phyloP scores from a whole-genome alignment of 2,888 invertebrate genomes.

The Celastrina argiolus region DNA sequence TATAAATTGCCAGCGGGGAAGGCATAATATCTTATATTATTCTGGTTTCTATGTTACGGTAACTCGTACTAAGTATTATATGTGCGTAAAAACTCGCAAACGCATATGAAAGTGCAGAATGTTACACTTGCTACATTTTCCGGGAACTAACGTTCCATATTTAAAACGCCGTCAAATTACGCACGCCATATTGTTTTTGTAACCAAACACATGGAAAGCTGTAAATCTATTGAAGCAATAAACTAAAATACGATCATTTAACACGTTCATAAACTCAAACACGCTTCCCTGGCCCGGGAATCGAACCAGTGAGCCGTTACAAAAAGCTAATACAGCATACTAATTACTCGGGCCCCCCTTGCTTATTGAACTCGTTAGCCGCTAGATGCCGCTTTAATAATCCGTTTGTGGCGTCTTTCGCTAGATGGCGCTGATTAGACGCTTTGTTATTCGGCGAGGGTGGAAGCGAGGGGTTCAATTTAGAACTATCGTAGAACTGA shows the following conservation, averaged over 20 bases:
- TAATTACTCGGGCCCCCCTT: constrained; percentile 30
- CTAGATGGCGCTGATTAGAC: constrained; percentile 25
- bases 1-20: background rate
- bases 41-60: background rate
- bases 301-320: constrained; percentile 38
- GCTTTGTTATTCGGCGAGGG: constrained; percentile 17
- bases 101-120: background rate
- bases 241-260: constrained; percentile 36
- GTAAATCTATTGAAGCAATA: constrained; percentile 32
- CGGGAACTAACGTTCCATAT: constrained; percentile 1
- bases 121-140: background rate
- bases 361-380: constrained; percentile 27
- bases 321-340: constrained; percentile 35
- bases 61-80: background rate
- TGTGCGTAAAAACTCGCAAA: background rate
- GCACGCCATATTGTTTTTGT: constrained; percentile 16
- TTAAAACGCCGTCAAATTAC: constrained; percentile 10
- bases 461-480: background rate
- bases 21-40: background rate
- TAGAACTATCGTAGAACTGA: background rate
- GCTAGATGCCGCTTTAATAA: constrained; percentile 31
- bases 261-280: constrained; percentile 35
- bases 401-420: constrained; percentile 23
- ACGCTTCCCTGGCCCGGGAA: constrained; percentile 36
- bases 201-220: constrained; percentile 22